phyloP scores from a whole-genome alignment of 2,113 vertebrate genomes.

The Mus pahari region DNA sequence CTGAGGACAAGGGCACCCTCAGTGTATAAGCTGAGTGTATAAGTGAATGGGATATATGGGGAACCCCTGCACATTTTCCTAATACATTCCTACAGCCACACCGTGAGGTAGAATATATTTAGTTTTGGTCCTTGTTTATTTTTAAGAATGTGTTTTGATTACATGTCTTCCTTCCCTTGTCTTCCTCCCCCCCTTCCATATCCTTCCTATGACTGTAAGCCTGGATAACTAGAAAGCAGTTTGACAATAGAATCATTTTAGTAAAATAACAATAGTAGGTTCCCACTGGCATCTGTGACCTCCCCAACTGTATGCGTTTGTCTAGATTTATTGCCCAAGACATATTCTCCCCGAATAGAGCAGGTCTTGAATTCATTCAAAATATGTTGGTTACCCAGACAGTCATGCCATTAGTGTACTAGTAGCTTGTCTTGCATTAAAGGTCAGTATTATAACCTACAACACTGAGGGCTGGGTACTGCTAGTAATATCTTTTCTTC shows the following conservation, averaged over 20 bases:
- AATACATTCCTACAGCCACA: too few species aligned
- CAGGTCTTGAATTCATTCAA: neutral
- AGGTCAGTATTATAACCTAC: neutral
- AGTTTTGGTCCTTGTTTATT: too few species aligned
- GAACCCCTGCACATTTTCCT: too few species aligned
- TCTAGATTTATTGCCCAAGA: neutral
- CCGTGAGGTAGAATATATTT: too few species aligned
- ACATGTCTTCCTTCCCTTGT: too few species aligned
- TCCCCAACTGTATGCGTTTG: neutral
- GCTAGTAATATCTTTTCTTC: neutral
- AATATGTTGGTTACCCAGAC: neutral
- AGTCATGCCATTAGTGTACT: neutral
- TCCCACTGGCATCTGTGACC: neutral
- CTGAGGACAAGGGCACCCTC: neutral
- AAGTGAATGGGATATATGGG: too few species aligned
- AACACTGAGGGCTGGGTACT: too few species aligned
- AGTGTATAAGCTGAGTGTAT: too few species aligned
- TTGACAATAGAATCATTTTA: neutral
- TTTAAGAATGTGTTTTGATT: too few species aligned
- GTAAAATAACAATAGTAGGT: neutral
- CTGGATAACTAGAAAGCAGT: neutral
- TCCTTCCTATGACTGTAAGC: neutral
- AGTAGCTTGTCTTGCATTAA: neutral
- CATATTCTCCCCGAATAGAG: neutral
- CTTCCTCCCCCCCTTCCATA: too few species aligned